Conservation (phyloP, 2,797 vertebrate genomes). For the Gastrophryne carolinensis region DNA sequence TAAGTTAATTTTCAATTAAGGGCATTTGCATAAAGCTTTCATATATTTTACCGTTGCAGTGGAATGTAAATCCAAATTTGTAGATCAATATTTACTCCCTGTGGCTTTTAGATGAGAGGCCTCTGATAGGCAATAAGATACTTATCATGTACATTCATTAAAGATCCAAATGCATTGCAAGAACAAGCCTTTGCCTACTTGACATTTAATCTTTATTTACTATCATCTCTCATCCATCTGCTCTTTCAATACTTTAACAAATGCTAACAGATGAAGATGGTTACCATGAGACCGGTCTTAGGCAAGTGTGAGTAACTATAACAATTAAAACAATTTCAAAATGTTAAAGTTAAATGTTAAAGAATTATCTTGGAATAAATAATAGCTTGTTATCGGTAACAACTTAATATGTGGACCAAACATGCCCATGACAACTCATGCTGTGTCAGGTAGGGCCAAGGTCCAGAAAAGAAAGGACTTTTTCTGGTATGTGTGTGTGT, state of each 20-base stretch:
- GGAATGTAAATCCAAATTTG: background rate
- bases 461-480: too few species aligned
- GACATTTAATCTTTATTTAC: slow-evolving; percentile 29
- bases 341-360: background rate
- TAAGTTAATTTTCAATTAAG: background rate
- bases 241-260: slow-evolving; percentile 12
- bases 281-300: background rate
- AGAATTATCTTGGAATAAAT: too few species aligned
- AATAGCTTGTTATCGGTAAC: too few species aligned
- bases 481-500: too few species aligned
- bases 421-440: too few species aligned
- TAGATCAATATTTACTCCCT: slow-evolving; percentile 6
- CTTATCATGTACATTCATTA: slow-evolving; percentile 8
- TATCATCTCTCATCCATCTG: background rate
- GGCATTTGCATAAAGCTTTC: background rate
- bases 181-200: background rate
- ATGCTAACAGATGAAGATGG: background rate
- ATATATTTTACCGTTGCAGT: background rate
- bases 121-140: background rate
- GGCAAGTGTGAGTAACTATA: background rate
- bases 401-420: too few species aligned
- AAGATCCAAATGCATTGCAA: background rate
- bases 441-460: too few species aligned
- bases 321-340: background rate
- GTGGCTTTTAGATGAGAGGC: background rate